Base-by-base conservation (phyloP, 2,797 vertebrate species). In the Columba guinea region DNA sequence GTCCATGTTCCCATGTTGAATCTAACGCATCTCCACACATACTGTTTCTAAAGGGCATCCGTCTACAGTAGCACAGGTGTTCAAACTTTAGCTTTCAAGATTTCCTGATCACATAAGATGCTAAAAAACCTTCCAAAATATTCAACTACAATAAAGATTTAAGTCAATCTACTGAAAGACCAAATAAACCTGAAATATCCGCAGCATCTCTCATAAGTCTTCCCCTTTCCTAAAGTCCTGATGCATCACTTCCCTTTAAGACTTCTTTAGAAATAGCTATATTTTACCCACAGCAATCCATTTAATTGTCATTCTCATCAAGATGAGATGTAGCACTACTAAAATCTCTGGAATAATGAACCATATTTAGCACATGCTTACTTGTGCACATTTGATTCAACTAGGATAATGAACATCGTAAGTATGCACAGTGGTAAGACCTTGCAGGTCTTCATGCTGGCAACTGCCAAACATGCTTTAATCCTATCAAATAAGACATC, bases 321-420 rank as follows among this genome's bases (percentile, higher is more conserved):
- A 80, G 58, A 59, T 46, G 22, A 46, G 7, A 85, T 2, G 9
- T 3, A 83, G 41, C 21, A 37, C 28, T 44, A 90, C 21, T 51
- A 83, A 73, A 82, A 63, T 9, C 30, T 80, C 60, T 60, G 20
- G 14, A 89, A 75, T 16, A 74, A 85, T 0, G 0, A 53, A 48
- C 16, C 7, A 2, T 13, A 68, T 41, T 89, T 26, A 35, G n/a
- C 28, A 60, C 13, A 28, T 22, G 27, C 23, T 63, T 56, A 55
- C 14, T 59, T 17, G 34, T 5, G 18, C 48, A 46, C 46, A 5
- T 65, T 44, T 41, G 22, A 21, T 70, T 84, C 58, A 83, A 12
- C 21, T 7, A 28, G 64, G 35, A 77, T n/a, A 52, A 63, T 3
- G 2, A 90, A 52, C 0, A 1, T 22, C 2, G 0, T 3, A 67